Conservation (phyloP, 2,888 invertebrate species). For the Heteromyza rotundicornis region DNA sequence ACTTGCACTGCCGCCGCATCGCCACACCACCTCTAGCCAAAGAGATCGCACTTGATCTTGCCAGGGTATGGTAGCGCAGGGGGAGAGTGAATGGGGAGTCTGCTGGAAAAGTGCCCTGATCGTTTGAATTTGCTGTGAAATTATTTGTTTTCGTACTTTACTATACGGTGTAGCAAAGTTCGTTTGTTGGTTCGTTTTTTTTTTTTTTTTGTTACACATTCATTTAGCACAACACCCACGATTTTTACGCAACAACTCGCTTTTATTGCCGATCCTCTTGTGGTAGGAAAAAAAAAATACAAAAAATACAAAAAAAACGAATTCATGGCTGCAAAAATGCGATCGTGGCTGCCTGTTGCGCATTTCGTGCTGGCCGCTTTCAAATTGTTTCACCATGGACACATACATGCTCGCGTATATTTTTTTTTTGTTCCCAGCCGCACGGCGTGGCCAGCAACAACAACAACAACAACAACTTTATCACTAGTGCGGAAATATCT, state of each 20-base stretch:
- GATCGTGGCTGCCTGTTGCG: slow-evolving; percentile 14
- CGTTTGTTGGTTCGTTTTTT: too few relatives aligned
- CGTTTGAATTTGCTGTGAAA: too few relatives aligned
- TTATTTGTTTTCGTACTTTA: background rate
- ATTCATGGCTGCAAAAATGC: background rate
- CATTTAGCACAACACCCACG: background rate
- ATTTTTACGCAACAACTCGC: background rate
- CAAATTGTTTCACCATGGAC: too few relatives aligned
- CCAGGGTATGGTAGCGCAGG: too few relatives aligned
- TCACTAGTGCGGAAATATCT: slow-evolving; percentile 55
- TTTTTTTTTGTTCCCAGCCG: too few relatives aligned
- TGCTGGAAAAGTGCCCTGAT: too few relatives aligned
- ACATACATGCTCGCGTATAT: too few relatives aligned
- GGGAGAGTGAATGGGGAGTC: background rate
- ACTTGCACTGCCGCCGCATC: background rate
- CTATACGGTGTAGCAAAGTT: too few relatives aligned
- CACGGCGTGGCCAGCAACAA: background rate
- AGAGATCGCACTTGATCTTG: background rate
- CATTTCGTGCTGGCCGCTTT: slow-evolving; percentile 21
- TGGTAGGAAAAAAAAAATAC: background rate
- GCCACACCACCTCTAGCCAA: background rate
- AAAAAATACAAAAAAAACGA: background rate
- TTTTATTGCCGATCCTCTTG: background rate
- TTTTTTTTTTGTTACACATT: too few relatives aligned
- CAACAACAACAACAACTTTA: slow-evolving; percentile 48